Conservation (phyloP, 2,797 vertebrate species). For the Scyliorhinus canicula region DNA sequence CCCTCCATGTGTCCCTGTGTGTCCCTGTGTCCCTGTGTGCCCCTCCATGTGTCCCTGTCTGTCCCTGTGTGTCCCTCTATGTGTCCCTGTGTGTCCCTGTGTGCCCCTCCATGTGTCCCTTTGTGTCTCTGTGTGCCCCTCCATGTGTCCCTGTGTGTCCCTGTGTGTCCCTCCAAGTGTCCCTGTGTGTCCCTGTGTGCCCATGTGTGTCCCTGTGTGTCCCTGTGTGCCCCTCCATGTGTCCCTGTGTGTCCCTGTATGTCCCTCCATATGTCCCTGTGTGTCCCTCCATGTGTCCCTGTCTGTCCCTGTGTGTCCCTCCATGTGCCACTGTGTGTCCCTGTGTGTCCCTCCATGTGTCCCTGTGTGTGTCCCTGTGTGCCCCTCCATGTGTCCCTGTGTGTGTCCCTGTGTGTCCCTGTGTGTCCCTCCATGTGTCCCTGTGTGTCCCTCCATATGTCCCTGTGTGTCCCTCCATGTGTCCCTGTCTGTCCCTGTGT, state of each 20-base stretch:
- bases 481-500: neutral
- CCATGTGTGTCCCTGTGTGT: too few species aligned
- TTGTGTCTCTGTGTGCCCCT: neutral
- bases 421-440: too few species aligned
- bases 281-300: neutral
- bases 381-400: too few species aligned
- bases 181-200: neutral
- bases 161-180: neutral
- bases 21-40: neutral
- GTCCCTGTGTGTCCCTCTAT: neutral
- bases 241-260: neutral
- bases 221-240: neutral
- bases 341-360: neutral
- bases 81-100: neutral
- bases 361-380: too few species aligned
- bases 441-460: neutral
- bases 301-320: neutral
- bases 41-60: neutral
- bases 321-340: too few species aligned
- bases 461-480: neutral
- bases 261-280: neutral
- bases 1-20: neutral
- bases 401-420: too few species aligned
- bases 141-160: neutral
- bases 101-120: neutral